Evolutionary conservation across 2,888 invertebrate genomes (phyloP), one percentile per base, ranked within the genome.

Genomic region (Formica aserva): DNA sequence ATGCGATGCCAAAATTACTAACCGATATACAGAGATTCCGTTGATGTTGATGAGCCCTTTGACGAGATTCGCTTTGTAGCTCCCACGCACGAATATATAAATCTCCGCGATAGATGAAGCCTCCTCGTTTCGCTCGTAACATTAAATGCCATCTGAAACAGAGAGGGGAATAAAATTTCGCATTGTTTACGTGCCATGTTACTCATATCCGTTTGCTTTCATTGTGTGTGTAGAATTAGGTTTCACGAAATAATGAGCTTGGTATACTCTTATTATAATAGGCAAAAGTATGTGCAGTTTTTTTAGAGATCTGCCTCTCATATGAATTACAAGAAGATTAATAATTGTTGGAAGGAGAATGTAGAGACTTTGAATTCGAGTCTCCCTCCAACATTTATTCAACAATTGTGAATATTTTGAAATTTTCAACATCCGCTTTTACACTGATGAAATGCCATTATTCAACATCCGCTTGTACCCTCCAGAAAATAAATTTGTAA

Each of bases 1-100:
- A 45, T 26, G 4, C 5, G 6, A n/a, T 48, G 8, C 22, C 52
- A 15, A 65, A 63, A 76, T 35, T 81, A 92, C 94, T 92, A 78
- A 94, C 94, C 92, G 94, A 89, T 77, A 94, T 87, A 85, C 94
- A 94, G 81, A 94, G 92, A 87, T 92, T 94, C 60, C 88, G 91
- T 86, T 94, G 94, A 83, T 93, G 91, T 71, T 93, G 92, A 88
- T 94, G 94, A 69, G 92, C 92, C 76, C 93, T 92, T 86, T 92
- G 93, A 85, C 94, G 94, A 60, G 94, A 94, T 91, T 96, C 95
- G 85, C 95, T 95, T 90, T 96, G 96, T 72, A 96, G 93, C 84
- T 95, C 95, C 96, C 96, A 96, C 75, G 95, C 95, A 84, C 95
- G 95, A 77, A 96, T 94, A 87, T 96, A 96, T 83, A 96, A 94